Conservation (phyloP, 2,888 invertebrate genomes). For the Drosophila paramelanica region DNA sequence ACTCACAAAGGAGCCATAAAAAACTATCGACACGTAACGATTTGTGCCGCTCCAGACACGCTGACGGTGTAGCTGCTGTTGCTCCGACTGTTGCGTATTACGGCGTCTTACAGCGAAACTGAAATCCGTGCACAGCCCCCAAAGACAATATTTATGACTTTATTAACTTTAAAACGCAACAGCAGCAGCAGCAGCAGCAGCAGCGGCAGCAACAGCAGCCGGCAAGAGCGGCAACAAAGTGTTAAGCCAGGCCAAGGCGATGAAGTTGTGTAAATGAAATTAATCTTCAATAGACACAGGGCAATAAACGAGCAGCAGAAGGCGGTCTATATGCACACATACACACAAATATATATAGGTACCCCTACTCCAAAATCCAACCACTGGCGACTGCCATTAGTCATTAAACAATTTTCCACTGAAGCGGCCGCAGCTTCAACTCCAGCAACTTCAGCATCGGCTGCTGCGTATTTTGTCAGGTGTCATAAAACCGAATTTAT, state of each 20-base stretch:
- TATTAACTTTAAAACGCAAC: constrained; percentile 78
- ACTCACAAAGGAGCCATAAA: constrained; percentile 71
- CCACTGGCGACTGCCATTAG: constrained; percentile 66
- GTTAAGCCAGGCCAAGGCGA: constrained; percentile 72
- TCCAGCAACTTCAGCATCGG: constrained; percentile 38
- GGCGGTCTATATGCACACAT: constrained; percentile 35
- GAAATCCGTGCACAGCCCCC: constrained; percentile 72
- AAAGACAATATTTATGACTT: constrained; percentile 77
- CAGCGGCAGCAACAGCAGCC: constrained; percentile 25
- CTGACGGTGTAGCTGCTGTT: constrained; percentile 25
- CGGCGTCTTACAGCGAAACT: constrained; percentile 60
- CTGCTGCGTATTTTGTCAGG: constrained; percentile 83
- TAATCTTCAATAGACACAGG: constrained; percentile 80
- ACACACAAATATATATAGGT: constrained; percentile 1
- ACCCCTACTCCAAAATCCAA: constrained; percentile 12
- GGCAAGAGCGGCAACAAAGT: constrained; percentile 56
- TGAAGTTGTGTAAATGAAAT: constrained; percentile 80
- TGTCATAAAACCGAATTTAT: constrained; percentile 84
- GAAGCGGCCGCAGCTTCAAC: constrained; percentile 65
- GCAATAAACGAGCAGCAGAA: constrained; percentile 73
- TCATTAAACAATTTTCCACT: constrained; percentile 77
- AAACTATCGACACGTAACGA: constrained; percentile 73
- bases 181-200: constrained; percentile 35
- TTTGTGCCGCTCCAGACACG: constrained; percentile 65
- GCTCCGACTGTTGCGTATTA: constrained; percentile 68